Conservation (phyloP, 2,888 invertebrate genomes). For the Melikaiella ostensackeni region DNA sequence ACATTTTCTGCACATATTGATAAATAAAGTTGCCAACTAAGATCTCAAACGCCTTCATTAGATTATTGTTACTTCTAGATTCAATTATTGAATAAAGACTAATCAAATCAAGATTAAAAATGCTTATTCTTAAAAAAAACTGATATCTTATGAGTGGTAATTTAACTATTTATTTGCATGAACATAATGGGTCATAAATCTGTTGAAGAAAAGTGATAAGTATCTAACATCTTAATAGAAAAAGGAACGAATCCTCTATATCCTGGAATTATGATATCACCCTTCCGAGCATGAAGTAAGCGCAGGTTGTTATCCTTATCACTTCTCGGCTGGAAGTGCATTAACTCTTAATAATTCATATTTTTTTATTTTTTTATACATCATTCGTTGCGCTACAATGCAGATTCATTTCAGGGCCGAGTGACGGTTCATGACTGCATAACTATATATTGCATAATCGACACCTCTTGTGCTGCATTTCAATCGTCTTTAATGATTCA, state of each 20-base stretch:
- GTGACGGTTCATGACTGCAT: slow-evolving; percentile 51
- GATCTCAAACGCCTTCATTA: too few species aligned
- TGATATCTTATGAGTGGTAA: not conserved
- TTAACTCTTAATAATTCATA: slow-evolving; percentile 22
- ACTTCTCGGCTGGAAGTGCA: slow-evolving; percentile 22
- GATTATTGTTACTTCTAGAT: too few species aligned
- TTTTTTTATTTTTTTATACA: not conserved
- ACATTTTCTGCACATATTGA: too few species aligned
- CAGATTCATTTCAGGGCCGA: slow-evolving; percentile 60
- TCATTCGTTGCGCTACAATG: slow-evolving; percentile 44
- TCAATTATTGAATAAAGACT: too few species aligned
- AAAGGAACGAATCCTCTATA: not conserved
- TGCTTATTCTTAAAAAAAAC: not conserved
- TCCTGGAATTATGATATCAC: slow-evolving; percentile 22
- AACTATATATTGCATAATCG: slow-evolving; percentile 20
- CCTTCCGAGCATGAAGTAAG: slow-evolving; percentile 15
- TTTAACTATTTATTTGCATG: not conserved
- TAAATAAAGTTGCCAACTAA: too few species aligned
- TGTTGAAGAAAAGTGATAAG: slow-evolving; percentile 16
- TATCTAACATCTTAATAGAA: slow-evolving; percentile 15
- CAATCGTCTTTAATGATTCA: slow-evolving; percentile 19
- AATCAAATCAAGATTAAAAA: not conserved
- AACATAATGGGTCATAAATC: slow-evolving; percentile 3
- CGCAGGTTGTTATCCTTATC: slow-evolving; percentile 20
- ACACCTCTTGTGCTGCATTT: slow-evolving; percentile 23